Evolutionary conservation across 1,140 invertebrate genomes (phyloP).

Genomic region (Tetramorium parvispinum): DNA sequence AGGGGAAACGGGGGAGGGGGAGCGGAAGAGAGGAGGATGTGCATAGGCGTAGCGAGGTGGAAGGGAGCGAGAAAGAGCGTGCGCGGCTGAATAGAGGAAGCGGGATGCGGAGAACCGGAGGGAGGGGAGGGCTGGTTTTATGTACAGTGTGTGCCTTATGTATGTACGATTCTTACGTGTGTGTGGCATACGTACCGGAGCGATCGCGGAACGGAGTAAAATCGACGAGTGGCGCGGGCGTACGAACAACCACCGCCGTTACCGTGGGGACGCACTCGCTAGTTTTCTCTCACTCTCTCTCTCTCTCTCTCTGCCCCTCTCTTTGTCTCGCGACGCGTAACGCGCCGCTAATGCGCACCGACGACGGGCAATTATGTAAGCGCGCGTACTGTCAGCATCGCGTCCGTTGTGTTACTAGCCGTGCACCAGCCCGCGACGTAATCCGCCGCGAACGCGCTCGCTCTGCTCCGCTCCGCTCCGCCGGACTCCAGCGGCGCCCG

Average conservation of each 20-base stretch:
- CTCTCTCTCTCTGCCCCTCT: neutral
- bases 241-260: neutral
- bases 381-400: constrained; percentile 52
- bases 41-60: neutral
- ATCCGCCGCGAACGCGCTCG: neutral
- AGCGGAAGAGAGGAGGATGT: neutral
- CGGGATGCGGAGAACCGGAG: constrained; percentile 4
- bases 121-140: neutral
- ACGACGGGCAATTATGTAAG: constrained; percentile 75
- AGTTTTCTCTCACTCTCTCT: neutral
- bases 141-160: too few relatives aligned
- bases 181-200: constrained; percentile 31
- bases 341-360: constrained; percentile 61
- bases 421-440: neutral
- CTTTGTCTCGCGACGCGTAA: constrained; percentile 29
- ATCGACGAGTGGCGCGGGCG: neutral
- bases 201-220: constrained; percentile 20
- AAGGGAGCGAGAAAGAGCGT: constrained; percentile 35
- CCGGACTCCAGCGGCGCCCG: neutral
- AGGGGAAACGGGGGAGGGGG: constrained; percentile 47
- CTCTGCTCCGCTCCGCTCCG: constrained; percentile 1
- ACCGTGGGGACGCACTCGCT: constrained; percentile 51
- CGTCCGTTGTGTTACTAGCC: constrained; percentile 5
- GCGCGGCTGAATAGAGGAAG: neutral
- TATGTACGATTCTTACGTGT: too few relatives aligned